Percentiles rank a stretch among this genome's conserved stretches.
These are phyloP conservation scores for Tetragnatha versicolor DNA, from an alignment of 1,140 invertebrate species.

Conservation along the genomic window DNA sequence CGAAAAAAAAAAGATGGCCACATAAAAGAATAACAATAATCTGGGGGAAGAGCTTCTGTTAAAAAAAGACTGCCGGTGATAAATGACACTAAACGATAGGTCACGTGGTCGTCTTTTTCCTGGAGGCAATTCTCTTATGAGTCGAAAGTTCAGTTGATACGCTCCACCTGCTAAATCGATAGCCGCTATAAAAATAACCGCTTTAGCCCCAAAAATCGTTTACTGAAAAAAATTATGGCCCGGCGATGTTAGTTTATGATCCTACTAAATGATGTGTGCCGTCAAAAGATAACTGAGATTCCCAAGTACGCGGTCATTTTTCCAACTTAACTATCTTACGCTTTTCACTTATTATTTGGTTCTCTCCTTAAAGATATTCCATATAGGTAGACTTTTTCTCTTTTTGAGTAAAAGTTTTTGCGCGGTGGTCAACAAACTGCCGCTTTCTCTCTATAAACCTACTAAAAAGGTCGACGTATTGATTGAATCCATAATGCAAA, in stretches of 20 bases:
- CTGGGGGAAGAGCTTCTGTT: constrained; percentile 13
- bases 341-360: background rate
- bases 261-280: constrained; percentile 30
- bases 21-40: constrained; percentile 11
- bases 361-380: background rate
- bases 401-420: background rate
- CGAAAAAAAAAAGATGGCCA: background rate
- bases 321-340: background rate
- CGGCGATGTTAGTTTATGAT: constrained; percentile 32
- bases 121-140: constrained; percentile 18
- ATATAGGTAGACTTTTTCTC: background rate
- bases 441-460: too few species aligned
- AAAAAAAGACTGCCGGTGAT: constrained; percentile 9
- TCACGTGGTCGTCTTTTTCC: constrained; percentile 34
- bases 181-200: constrained; percentile 33
- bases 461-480: too few species aligned
- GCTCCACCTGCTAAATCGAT: constrained; percentile 39
- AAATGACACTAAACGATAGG: constrained; percentile 21
- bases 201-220: constrained; percentile 27
- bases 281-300: constrained; percentile 22
- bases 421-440: too few species aligned
- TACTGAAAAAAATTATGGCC: constrained; percentile 1
- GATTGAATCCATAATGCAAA: too few species aligned
- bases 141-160: constrained; percentile 19
- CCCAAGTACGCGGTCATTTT: background rate